These are phyloP conservation scores for Sturnus vulgaris DNA, from an alignment of 2,113 vertebrate species.

Conservation along the genomic window DNA sequence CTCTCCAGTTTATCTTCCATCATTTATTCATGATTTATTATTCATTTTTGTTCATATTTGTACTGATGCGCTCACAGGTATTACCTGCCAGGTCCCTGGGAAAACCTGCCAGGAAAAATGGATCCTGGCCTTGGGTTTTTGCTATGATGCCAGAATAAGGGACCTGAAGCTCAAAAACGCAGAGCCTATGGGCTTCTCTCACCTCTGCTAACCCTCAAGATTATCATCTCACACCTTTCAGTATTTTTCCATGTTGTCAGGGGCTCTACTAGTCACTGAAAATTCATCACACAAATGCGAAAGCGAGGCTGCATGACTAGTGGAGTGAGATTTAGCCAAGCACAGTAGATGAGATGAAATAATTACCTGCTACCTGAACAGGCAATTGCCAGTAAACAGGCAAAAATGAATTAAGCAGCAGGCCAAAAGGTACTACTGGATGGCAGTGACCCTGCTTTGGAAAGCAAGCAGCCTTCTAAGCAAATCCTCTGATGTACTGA, in stretches of 20 bases:
- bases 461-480: neutral
- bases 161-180: neutral
- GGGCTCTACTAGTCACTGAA: neutral
- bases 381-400: neutral
- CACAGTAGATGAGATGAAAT: neutral
- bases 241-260: neutral
- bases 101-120: neutral
- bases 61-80: neutral
- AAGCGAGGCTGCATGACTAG: accelerated
- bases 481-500: neutral
- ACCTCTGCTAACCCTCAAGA: neutral
- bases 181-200: neutral
- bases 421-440: neutral
- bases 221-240: neutral
- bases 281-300: neutral
- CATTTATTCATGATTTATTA: neutral
- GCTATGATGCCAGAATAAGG: neutral
- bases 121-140: neutral
- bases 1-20: neutral
- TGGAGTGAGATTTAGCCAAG: neutral
- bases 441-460: neutral
- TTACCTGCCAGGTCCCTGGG: neutral
- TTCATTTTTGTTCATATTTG: neutral
- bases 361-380: neutral
- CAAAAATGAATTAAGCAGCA: neutral